Evolutionary conservation across 2,797 vertebrate genomes (phyloP), one percentile per base, ranked within the genome.

Genomic region (Helarctos malayanus): DNA sequence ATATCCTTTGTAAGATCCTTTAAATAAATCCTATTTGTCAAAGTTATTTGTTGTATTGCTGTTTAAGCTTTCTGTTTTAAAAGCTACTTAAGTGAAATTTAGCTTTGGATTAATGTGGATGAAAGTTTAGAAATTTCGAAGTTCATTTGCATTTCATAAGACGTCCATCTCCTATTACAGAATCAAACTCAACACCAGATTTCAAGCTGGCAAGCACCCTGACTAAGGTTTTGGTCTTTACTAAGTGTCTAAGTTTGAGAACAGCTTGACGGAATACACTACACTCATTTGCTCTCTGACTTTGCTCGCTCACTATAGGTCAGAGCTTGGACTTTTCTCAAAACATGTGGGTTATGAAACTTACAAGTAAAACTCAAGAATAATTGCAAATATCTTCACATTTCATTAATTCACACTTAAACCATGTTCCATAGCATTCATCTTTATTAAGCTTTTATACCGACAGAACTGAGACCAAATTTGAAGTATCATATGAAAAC

Each of bases 41-140:
- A 83, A 88, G 41, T 73, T 89, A 35, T 7, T 54, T 61, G 5
- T 35, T 65, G 18, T 84, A 84, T 57, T 49, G 15, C 49, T 89
- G 32, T 25, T 84, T 81, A 93, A 59, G n/a, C 25, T 81, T 94
- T 93, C 92, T 96, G 61, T 92, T 81, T 92, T 86, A 95, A 90
- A 88, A 87, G 27, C 18, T 75, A 87, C 87, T 5, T 86, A 47
- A 85, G 29, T 41, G 49, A 81, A 78, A 2, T 49, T 94, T 78
- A 79, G 54, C 19, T 95, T 91, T 93, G 18, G 19, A 93, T 95
- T 87, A 87, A 68, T 91, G 12, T 79, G 27, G 12, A 80, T 81
- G 86, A 81, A 95, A 86, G 21, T 81, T 78, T 47, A 82, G 13
- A 59, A 52, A 41, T 89, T 91, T 80, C 19, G 12, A 90, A 76